Evolutionary conservation across 2,888 invertebrate species (phyloP).

Genomic region (Poecilus cupreus): DNA sequence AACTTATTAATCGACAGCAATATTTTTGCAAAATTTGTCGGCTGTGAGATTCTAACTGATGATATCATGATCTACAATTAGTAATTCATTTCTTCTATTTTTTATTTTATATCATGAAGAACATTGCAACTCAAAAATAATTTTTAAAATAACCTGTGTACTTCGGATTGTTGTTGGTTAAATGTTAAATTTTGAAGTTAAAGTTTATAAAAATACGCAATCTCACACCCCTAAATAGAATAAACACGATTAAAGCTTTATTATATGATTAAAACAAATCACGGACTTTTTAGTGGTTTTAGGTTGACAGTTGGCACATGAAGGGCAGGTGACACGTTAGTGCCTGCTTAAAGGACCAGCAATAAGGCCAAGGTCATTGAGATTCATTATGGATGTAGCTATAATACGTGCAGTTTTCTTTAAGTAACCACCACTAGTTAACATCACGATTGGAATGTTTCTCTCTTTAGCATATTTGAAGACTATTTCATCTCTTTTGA

Average conservation of each 20-base stretch:
- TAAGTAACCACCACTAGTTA: slow-evolving; percentile 92
- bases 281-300: slow-evolving; percentile 14
- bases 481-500: slow-evolving; percentile 88
- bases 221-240: slow-evolving; percentile 4
- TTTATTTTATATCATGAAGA: too few species aligned
- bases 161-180: too few species aligned
- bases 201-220: slow-evolving; percentile 1
- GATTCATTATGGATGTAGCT: slow-evolving; percentile 88
- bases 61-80: too few species aligned
- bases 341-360: slow-evolving; percentile 64
- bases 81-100: too few species aligned
- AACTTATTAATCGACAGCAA: too few species aligned
- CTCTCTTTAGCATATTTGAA: slow-evolving; percentile 80
- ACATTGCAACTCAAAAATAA: too few species aligned
- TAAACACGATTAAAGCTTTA: slow-evolving; percentile 22
- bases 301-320: slow-evolving; percentile 38
- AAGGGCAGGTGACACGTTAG: slow-evolving; percentile 54
- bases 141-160: too few species aligned
- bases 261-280: not conserved
- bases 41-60: too few species aligned
- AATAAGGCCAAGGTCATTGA: slow-evolving; percentile 78
- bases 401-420: slow-evolving; percentile 86
- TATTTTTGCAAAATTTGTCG: too few species aligned
- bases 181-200: not conserved
- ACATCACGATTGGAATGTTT: slow-evolving; percentile 87